Evolutionary conservation across 1,140 invertebrate genomes (phyloP).

Genomic region (Bombus picipes): DNA sequence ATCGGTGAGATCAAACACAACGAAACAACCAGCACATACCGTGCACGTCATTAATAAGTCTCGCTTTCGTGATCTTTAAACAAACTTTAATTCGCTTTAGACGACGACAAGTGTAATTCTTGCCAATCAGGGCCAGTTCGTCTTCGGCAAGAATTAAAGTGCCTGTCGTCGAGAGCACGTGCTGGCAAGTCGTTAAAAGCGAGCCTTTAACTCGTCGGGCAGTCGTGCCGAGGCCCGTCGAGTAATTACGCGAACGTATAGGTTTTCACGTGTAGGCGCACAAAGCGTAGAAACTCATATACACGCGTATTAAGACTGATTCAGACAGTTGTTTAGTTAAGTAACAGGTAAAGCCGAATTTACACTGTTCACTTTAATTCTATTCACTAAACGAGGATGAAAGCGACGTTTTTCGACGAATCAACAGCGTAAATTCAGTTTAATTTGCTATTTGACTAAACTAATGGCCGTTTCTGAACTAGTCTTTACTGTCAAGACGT

Average conservation of each 20-base stretch:
- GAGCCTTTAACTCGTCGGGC: conserved; percentile 47
- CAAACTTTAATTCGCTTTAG: conserved; percentile 16
- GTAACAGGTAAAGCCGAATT: neutral
- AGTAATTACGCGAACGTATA: conserved; percentile 34
- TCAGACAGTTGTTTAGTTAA: no score
- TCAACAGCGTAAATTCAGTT: no score
- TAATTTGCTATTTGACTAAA: no score
- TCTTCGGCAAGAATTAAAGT: conserved; percentile 56
- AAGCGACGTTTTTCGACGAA: no score
- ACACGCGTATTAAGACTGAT: neutral
- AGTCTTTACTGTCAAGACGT: no score
- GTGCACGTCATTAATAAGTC: neutral
- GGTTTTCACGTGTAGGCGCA: neutral
- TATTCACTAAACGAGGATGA: no score
- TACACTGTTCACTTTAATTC: neutral
- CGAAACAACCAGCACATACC: neutral
- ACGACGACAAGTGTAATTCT: conserved; percentile 59
- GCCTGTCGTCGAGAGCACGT: conserved; percentile 57
- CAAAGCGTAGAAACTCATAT: neutral
- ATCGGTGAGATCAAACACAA: conserved; percentile 2
- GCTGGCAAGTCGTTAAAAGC: conserved; percentile 51
- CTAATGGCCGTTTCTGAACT: no score
- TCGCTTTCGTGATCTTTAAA: conserved; percentile 23
- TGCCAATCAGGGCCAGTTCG: conserved; percentile 33
- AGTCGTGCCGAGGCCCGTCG: conserved; percentile 4